Base-by-base conservation (phyloP, 2,113 vertebrate species). In the Silurus meridionalis region DNA sequence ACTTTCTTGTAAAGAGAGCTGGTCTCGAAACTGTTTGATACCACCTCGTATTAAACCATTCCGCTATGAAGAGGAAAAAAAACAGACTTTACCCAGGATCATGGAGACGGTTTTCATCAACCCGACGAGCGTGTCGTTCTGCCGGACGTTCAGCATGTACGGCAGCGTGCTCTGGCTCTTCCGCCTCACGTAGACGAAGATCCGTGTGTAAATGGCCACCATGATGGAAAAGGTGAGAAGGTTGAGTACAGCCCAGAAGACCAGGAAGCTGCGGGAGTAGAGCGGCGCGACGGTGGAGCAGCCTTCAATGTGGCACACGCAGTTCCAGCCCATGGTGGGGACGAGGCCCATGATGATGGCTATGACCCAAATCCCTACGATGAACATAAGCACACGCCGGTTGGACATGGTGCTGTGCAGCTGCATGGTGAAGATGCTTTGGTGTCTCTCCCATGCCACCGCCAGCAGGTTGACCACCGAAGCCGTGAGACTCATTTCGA, bases 71-170 rank as follows among this genome's bases (percentile, higher is more conserved):
- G 37, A n/a, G 11, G n/a, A 14, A 0, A 3, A 19, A 28, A 58
- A 37, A 58, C 9, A 15, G 0, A 57, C 53, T 57, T 96, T 91
- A 98, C 97, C 96, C 11, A 98, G 90, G 61, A 99, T 96, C 89
- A 98, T 97, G 75, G 95, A 96, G 78, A 98, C 97, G 0, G 97
- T 99, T 91, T 98, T 99, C 94, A 98, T 96, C 19, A 99, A 95
- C 89, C 94, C 95, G 89, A 97, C 88, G 14, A 97, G 93, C 0
- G 96, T 96, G 90, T 97, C 96, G 19, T 81, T 94, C 86, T 96
- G 95, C 37, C 90, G 90, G 5, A 91, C 91, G 55, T 96, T 94
- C 0, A 92, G 92, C 0, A 94, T 95, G 53, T 97, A 96, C 84
- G 91, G 92, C 0, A 96, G 94, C 92, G 94, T 93, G 25, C 93